A percentile compares a stretch with the other conserved stretches of the same genome.
These are phyloP conservation scores for Cnemophilus loriae DNA, from an alignment of 2,113 vertebrate genomes.

Conservation along the genomic window DNA sequence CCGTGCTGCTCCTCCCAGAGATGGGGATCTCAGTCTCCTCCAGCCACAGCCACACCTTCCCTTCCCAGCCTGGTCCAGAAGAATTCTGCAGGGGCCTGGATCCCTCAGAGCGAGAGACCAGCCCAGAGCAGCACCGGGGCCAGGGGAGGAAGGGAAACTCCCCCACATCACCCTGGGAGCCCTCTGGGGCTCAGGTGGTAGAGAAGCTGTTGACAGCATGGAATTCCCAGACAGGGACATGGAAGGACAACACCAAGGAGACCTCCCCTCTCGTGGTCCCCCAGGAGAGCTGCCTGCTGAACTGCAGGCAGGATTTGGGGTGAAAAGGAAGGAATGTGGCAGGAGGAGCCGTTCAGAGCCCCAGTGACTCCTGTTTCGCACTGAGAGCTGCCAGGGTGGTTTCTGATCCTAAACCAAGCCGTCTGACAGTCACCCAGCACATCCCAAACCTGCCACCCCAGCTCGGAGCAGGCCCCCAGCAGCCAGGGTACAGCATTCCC, in stretches of 20 bases:
- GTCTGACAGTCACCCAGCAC: background rate
- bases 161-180: background rate
- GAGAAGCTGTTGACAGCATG: background rate
- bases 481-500: background rate
- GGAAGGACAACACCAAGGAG: background rate
- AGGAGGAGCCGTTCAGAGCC: background rate
- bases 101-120: fast-evolving
- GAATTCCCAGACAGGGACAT: background rate
- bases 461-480: fast-evolving
- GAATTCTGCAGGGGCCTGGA: background rate
- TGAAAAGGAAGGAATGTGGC: background rate
- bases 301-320: background rate
- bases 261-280: background rate
- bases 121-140: fast-evolving
- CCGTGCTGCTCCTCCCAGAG: fast-evolving
- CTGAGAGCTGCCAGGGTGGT: background rate
- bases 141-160: background rate
- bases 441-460: background rate
- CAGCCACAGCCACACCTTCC: background rate
- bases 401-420: background rate
- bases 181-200: background rate
- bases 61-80: background rate
- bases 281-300: background rate
- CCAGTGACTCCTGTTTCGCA: background rate
- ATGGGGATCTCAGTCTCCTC: fast-evolving